Percentiles rank a stretch among this genome's conserved stretches.
Evolutionary conservation across 2,113 vertebrate genomes (phyloP).

Genomic region (Seriola dumerili): DNA sequence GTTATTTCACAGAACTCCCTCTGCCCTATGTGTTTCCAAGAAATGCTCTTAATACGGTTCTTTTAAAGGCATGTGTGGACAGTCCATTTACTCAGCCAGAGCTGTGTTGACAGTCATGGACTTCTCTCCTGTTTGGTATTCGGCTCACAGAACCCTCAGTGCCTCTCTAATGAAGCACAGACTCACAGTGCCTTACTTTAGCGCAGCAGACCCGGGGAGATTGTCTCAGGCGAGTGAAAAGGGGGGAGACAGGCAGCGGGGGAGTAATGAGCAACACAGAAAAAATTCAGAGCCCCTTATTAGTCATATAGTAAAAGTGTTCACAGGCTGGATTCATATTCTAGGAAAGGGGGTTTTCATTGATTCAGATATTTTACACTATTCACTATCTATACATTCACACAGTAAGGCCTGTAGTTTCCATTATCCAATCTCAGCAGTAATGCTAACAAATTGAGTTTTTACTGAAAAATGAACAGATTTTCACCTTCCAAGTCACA

Average conservation of each 20-base stretch:
- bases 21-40: conserved; percentile 16
- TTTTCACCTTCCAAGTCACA: background rate
- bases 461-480: background rate
- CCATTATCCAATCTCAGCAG: conserved; percentile 5
- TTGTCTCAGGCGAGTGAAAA: conserved; percentile 48
- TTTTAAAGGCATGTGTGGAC: conserved; percentile 34
- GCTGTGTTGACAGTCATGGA: conserved; percentile 62
- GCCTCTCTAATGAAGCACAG: conserved; percentile 73
- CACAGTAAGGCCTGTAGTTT: background rate
- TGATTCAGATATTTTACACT: background rate
- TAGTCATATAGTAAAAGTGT: conserved; percentile 27
- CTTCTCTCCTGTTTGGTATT: conserved; percentile 75
- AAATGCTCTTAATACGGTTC: conserved; percentile 16
- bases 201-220: conserved; percentile 55
- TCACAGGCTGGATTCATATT: conserved; percentile 27
- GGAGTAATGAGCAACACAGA: conserved; percentile 3
- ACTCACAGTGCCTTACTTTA: conserved; percentile 59
- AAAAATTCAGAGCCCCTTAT: conserved; percentile 25
- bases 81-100: conserved; percentile 51
- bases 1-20: conserved; percentile 11
- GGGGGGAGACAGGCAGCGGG: conserved; percentile 27
- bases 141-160: conserved; percentile 65
- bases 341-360: background rate
- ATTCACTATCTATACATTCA: background rate
- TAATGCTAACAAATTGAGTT: background rate